phyloP scores from a whole-genome alignment of 2,888 invertebrate species.

The Miltochrista miniata region DNA sequence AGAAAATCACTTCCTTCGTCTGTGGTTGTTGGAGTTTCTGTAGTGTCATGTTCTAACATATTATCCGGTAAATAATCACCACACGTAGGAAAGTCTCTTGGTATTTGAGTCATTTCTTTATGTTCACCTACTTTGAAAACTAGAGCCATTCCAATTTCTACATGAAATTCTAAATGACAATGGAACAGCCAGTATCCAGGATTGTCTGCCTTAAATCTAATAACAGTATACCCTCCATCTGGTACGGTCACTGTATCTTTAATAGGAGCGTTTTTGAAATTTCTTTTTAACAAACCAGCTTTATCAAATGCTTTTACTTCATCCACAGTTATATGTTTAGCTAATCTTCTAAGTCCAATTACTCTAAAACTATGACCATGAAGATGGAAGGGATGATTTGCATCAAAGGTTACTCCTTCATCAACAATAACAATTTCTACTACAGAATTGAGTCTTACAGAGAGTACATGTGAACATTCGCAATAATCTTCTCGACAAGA shows the following conservation, averaged over 20 bases:
- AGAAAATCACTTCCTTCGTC: slow-evolving; percentile 55
- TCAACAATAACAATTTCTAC: slow-evolving; percentile 94
- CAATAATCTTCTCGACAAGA: slow-evolving; percentile 89
- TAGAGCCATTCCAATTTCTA: slow-evolving; percentile 95
- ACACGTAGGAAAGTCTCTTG: slow-evolving; percentile 90
- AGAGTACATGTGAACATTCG: slow-evolving; percentile 92
- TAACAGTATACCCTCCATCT: slow-evolving; percentile 94
- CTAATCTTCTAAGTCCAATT: slow-evolving; percentile 90
- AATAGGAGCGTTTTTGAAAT: slow-evolving; percentile 88
- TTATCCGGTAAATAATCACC: slow-evolving; percentile 85
- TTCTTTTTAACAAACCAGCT: slow-evolving; percentile 87
- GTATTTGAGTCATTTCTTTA: slow-evolving; percentile 88
- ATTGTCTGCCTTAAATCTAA: slow-evolving; percentile 93
- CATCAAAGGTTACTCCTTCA: slow-evolving; percentile 91
- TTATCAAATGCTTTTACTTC: slow-evolving; percentile 87
- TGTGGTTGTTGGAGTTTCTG: slow-evolving; percentile 49
- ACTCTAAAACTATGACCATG: slow-evolving; percentile 95
- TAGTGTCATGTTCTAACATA: slow-evolving; percentile 68
- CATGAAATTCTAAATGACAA: slow-evolving; percentile 96
- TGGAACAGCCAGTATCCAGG: slow-evolving; percentile 97
- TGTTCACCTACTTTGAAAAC: slow-evolving; percentile 93
- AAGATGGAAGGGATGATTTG: slow-evolving; percentile 95
- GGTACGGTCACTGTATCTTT: slow-evolving; percentile 96
- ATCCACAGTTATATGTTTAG: slow-evolving; percentile 87
- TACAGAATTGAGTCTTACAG: slow-evolving; percentile 87